Conservation (phyloP, 2,797 vertebrate species). For the Eutrigla gurnardus region DNA sequence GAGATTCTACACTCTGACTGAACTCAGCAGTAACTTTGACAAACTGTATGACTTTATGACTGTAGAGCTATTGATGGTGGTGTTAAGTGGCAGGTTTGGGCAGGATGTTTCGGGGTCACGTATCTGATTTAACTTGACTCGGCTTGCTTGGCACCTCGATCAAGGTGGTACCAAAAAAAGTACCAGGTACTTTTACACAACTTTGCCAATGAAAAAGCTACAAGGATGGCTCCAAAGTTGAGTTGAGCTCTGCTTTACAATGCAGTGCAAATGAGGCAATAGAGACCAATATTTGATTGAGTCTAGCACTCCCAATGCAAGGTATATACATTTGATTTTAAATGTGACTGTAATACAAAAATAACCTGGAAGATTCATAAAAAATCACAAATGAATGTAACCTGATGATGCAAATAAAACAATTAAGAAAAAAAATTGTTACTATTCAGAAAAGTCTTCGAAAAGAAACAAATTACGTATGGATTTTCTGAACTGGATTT, state of each 20-base stretch:
- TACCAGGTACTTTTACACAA: background rate
- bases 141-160: too few relatives aligned
- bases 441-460: background rate
- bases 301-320: background rate
- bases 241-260: background rate
- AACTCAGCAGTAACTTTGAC: constrained; percentile 31
- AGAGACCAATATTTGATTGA: background rate
- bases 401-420: background rate
- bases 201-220: background rate
- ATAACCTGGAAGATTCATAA: too few relatives aligned
- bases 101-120: too few relatives aligned
- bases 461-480: constrained; percentile 11
- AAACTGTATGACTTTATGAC: background rate
- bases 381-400: background rate
- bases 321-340: too few relatives aligned
- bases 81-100: too few relatives aligned
- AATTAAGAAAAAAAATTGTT: constrained; percentile 1
- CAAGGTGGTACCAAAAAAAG: background rate
- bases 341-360: too few relatives aligned
- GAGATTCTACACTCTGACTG: constrained; percentile 2
- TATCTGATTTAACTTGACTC: too few relatives aligned
- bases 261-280: background rate
- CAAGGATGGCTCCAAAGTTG: background rate
- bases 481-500: constrained; percentile 30
- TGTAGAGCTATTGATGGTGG: too few relatives aligned